phyloP scores from a whole-genome alignment of 2,113 vertebrate genomes.

The Pseudolaguvia tuberculata region DNA sequence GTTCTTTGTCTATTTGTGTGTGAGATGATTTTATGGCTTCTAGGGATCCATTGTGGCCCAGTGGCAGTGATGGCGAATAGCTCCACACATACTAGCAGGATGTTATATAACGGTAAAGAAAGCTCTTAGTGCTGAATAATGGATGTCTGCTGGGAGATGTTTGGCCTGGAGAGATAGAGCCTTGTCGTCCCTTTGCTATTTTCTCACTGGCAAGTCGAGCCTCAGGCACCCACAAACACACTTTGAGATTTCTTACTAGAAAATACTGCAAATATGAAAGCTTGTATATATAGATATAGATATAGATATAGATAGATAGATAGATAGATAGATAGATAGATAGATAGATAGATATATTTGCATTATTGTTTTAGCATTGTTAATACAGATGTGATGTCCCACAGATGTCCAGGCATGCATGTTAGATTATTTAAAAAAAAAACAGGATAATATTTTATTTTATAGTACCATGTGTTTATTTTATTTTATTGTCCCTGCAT shows the following conservation, averaged over 20 bases:
- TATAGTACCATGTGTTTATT: no score
- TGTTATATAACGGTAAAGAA: constrained; percentile 40
- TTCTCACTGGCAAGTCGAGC: background rate
- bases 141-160: constrained; percentile 35
- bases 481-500: no score
- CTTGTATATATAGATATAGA: no score
- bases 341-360: no score
- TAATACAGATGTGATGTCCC: no score
- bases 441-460: no score
- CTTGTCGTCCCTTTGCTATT: background rate
- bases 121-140: constrained; percentile 46
- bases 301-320: no score
- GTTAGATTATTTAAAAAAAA: no score
- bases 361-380: no score
- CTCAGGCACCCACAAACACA: constrained; percentile 5
- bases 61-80: constrained; percentile 20
- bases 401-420: no score
- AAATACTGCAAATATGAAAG: no score
- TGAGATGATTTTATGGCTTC: background rate
- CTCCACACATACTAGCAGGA: constrained; percentile 15
- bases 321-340: no score
- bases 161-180: constrained; percentile 24
- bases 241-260: constrained; percentile 20
- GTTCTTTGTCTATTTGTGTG: background rate
- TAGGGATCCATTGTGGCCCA: background rate